Base-by-base conservation (phyloP, 2,113 vertebrate species). In the Rissa tridactyla region DNA sequence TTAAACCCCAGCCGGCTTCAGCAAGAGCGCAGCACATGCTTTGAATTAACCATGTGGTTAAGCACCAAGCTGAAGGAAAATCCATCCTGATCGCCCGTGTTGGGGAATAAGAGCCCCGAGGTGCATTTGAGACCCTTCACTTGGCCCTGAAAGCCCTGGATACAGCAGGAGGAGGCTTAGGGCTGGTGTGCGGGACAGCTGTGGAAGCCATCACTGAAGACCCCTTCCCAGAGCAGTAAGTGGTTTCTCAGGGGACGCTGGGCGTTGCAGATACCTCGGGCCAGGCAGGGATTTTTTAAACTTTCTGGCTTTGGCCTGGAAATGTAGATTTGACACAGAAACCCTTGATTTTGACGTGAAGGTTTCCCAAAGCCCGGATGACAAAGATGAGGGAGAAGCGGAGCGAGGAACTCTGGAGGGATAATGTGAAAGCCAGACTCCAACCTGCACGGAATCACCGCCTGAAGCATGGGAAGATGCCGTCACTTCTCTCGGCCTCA, bases 201-300 rank as follows among this genome's bases (percentile, higher is more conserved):
- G 86, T 38, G 73, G 90, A 51, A 73, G 19, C 20, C 20, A 26
- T 32, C 91, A 8, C 1, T 0, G 11, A 62, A 36, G 34, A 66
- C 2, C 27, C 15, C 34, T 38, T 78, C 30, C 46, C 62, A n/a
- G 40, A 54, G 58, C n/a, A 72, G 11, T 2, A 7, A 49, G 65
- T 1, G 13, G 13, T 60, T 51, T 61, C 34, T 47, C 1, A 1
- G 64, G 27, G 9, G 10, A 7, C 0, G 0, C 36, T 5, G 20
- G 6, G 27, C 38, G 32, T 3, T 72, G 66, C 13, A 32, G 40
- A 25, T 25, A 65, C 23, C 25, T 69, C 23, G 9, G 32, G 27
- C 17, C 36, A 47, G 64, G 23, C 29, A 54, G 29, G 17, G 30
- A 62, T 20, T 29, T 77, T 55, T 82, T 54, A 0, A 68, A 26